Evolutionary conservation across 2,888 invertebrate species (phyloP).

Genomic region (Tinea trinotella): DNA sequence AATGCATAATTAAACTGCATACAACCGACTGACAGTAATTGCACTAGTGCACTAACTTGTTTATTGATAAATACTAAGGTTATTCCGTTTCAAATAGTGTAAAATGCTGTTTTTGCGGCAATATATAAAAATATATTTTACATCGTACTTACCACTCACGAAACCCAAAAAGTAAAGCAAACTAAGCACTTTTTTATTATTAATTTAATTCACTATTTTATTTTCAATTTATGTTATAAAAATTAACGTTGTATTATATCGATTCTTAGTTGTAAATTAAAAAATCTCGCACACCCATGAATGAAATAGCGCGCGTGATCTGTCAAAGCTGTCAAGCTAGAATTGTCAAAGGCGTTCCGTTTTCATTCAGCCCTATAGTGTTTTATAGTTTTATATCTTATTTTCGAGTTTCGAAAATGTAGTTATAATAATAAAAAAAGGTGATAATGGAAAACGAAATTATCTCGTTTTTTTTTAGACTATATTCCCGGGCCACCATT

Average conservation of each 20-base stretch:
- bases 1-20: not conserved
- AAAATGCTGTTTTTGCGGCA: not conserved
- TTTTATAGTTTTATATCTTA: too few relatives aligned
- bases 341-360: too few relatives aligned
- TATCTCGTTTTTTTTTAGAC: too few relatives aligned
- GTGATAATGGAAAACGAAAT: too few relatives aligned
- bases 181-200: not conserved
- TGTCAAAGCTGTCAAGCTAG: not conserved
- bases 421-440: too few relatives aligned
- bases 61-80: not conserved
- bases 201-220: not conserved
- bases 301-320: not conserved
- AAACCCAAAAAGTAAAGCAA: not conserved
- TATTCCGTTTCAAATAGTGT: not conserved
- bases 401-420: too few relatives aligned
- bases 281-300: constrained; percentile 1
- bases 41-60: not conserved
- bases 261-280: not conserved
- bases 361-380: too few relatives aligned
- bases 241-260: not conserved
- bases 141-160: not conserved
- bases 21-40: not conserved
- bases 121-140: not conserved
- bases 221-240: not conserved
- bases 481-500: too few relatives aligned